Evolutionary conservation across 2,888 invertebrate species (phyloP).

Genomic region (Phorcus lineatus): DNA sequence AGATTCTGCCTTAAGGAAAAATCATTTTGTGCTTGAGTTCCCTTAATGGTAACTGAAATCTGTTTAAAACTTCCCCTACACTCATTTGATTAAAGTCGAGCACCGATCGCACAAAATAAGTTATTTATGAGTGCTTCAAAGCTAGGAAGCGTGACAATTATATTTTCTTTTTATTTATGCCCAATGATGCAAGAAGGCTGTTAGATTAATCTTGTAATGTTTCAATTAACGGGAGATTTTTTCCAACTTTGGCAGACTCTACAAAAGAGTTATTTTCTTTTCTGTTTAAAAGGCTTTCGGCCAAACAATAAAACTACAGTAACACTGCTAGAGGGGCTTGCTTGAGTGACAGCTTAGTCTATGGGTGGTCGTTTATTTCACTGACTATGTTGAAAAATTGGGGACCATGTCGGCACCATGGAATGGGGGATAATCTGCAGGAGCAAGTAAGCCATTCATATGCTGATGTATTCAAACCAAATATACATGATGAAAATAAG

Average conservation of each 20-base stretch:
- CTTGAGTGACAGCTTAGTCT: background rate
- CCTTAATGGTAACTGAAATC: conserved; percentile 10
- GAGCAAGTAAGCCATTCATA: conserved; percentile 1
- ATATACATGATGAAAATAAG: conserved; percentile 30
- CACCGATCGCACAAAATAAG: conserved; percentile 20
- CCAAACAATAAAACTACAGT: conserved; percentile 1
- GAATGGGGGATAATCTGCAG: conserved; percentile 1
- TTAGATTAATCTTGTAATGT: conserved; percentile 24
- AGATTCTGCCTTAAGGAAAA: conserved; percentile 21
- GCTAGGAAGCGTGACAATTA: conserved; percentile 20
- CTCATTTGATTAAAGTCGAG: conserved; percentile 18
- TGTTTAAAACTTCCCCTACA: conserved; percentile 23
- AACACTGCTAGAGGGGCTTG: background rate
- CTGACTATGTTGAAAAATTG: background rate
- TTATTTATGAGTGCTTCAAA: conserved; percentile 21
- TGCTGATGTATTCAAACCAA: conserved; percentile 17
- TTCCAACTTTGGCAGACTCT: conserved; percentile 12
- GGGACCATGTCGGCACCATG: conserved; percentile 3
- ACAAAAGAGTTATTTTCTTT: conserved; percentile 8
- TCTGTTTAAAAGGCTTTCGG: conserved; percentile 1
- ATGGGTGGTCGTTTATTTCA: conserved; percentile 7
- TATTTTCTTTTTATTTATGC: conserved; percentile 28
- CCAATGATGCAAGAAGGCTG: conserved; percentile 5
- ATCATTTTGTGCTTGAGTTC: conserved; percentile 24
- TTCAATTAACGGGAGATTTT: conserved; percentile 6